Base-by-base conservation (phyloP, 2,888 invertebrate species). In the Trachelus troglodyta region DNA sequence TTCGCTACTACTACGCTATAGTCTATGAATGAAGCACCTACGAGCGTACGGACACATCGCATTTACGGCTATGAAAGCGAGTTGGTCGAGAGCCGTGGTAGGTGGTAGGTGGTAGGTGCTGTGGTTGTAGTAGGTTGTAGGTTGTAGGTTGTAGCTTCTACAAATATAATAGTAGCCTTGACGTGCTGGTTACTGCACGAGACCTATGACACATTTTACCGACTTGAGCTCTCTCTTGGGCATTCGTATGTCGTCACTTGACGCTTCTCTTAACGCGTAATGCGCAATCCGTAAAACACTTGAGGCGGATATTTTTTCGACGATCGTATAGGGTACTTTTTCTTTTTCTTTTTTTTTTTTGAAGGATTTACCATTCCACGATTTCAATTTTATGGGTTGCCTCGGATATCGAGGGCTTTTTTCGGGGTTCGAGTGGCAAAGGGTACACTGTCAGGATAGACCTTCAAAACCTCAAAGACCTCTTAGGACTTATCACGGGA, bases 141-240 rank as follows among this genome's bases (percentile, higher is more conserved):
- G 40, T 40, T 15, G 40, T 40, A 40, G 40, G 40, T 40, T 40
- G 40, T 40, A 40, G 15, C 15, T 40, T 40, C 76, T 71, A 79
- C 85, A 85, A 88, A 87, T 88, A 89, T 91, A 90, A 91, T 90
- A 91, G 90, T 90, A 91, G 89, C 91, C 90, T 91, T 90, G 91
- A 88, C 86, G 84, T 81, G 84, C 80, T 83, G 84, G 86, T 86
- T 85, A 85, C 82, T 84, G 83, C 74, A 82, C 83, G 86, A 88
- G 89, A 90, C 88, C 89, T 89, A 89, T 90, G 88, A 87, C 89
- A 89, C 89, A 87, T 88, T 85, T 84, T 84, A 84, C 81, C 83
- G 84, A 31, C 71, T 71, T 31, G 71, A 9, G 71, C 23, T 56
- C 56, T 56, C 56, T 23, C 56, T 23, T 56, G 9, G 56, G 56